These are phyloP conservation scores for Picus viridis DNA, from an alignment of 2,797 vertebrate species.

Conservation along the genomic window DNA sequence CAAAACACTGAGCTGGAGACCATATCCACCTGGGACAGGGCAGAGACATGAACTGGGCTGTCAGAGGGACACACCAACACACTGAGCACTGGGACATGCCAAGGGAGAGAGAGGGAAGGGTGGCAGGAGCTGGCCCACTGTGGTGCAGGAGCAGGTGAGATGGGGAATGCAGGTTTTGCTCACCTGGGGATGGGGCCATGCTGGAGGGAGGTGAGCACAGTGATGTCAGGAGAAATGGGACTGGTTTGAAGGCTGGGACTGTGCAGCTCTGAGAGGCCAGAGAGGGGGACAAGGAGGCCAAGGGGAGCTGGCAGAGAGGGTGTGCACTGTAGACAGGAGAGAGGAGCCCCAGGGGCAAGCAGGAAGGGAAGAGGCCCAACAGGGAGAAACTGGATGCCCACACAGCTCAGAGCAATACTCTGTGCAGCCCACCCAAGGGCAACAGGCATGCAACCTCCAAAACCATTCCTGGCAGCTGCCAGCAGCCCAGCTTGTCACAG, in stretches of 20 bases:
- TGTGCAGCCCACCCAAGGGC: not conserved
- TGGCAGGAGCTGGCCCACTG: not conserved
- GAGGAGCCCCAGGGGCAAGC: not conserved
- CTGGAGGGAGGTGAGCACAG: not conserved
- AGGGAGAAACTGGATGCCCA: not conserved
- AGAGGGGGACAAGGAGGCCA: not conserved
- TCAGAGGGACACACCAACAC: not conserved
- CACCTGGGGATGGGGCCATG: fast-evolving
- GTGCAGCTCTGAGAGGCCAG: not conserved
- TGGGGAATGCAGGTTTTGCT: not conserved
- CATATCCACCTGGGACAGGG: not conserved
- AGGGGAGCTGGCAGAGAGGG: not conserved
- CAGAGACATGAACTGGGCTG: not conserved
- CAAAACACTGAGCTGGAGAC: not conserved
- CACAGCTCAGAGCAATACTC: not conserved
- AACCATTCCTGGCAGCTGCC: not conserved
- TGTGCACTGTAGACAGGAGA: not conserved
- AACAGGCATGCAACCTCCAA: not conserved
- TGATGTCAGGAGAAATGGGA: fast-evolving
- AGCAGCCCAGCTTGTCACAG: not conserved
- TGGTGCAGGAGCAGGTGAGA: not conserved
- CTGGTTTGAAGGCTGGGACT: not conserved
- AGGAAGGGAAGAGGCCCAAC: not conserved
- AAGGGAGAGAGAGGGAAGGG: not conserved
- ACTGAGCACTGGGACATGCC: not conserved